phyloP scores from a whole-genome alignment of 2,888 invertebrate genomes.

The Crepidodera aurea region DNA sequence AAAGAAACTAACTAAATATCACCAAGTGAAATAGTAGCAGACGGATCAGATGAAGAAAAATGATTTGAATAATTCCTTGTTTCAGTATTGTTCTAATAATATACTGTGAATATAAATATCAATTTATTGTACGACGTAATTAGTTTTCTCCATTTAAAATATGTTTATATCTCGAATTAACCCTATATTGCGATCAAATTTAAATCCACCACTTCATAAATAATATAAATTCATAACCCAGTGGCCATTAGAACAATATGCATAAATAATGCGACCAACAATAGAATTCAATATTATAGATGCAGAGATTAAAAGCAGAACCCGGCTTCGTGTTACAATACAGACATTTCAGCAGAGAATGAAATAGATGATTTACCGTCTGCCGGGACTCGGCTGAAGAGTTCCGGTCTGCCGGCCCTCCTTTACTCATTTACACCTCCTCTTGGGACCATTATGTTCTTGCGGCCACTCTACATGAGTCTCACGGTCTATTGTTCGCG shows the following conservation, averaged over 20 bases:
- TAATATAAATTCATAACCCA: slow-evolving; percentile 27
- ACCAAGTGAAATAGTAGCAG: too few species aligned
- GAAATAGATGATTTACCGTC: slow-evolving; percentile 50
- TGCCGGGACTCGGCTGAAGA: slow-evolving; percentile 43
- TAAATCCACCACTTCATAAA: slow-evolving; percentile 15
- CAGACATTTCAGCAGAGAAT: slow-evolving; percentile 44
- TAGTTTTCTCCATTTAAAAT: neutral
- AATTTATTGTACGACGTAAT: too few species aligned
- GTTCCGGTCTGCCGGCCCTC: slow-evolving; percentile 50
- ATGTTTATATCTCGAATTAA: neutral
- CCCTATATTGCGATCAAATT: neutral
- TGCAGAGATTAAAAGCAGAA: slow-evolving; percentile 43
- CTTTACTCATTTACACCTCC: slow-evolving; percentile 49
- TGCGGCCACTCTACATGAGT: slow-evolving; percentile 40
- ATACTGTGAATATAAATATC: too few species aligned
- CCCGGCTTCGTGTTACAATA: slow-evolving; percentile 46
- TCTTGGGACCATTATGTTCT: slow-evolving; percentile 47
- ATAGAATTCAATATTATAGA: slow-evolving; percentile 38
- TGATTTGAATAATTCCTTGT: too few species aligned
- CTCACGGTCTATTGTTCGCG: slow-evolving; percentile 51
- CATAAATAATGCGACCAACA: slow-evolving; percentile 27
- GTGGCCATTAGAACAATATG: slow-evolving; percentile 27
- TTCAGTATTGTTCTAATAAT: too few species aligned
- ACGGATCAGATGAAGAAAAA: too few species aligned
- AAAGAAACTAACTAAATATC: too few species aligned